Evolutionary conservation across 1,140 invertebrate species (phyloP), one percentile per base, ranked within the genome.

Genomic region (Cotesia vestalis): DNA sequence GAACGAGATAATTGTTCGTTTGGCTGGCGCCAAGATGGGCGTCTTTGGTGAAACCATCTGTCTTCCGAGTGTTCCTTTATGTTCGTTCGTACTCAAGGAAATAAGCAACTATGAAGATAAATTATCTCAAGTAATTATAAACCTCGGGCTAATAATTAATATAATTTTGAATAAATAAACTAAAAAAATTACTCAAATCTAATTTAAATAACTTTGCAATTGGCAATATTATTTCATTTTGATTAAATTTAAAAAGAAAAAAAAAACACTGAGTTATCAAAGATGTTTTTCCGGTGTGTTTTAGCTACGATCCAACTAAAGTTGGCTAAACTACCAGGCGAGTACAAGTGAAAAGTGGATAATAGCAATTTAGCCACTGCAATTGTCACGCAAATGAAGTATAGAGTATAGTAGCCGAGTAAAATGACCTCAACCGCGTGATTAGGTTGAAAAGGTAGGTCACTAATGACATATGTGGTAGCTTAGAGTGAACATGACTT

Each of bases 101-200:
- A 20, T 60, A 27, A 9, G 40, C 40, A 34, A 70, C 53, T 40
- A 17, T n/a, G 63, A 66, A 69, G 73, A 75, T 70, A 75, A 75
- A 75, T 72, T 46, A 53, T 69, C 60, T 55, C 59, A 57, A 55
- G 73, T 57, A 74, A 62, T 71, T 62, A 70, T 61, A 57, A 46
- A 4, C 38, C 12, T 60, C 59, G 38, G 40, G 11, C 6, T 46
- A 46, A 46, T 46, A 46, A 46, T 9, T 46, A 46, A 46, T 46
- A 46, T 11, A 2, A 46, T 46, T 46, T 46, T 11, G 0, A 27
- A 27, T 2, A 27, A 27, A 46, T 11, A 46, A 11, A 46, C 40
- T 46, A 46, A 46, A 46, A 11, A 11, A 6, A 46, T 46, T 9
- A 46, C 40, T 11, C 40, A 1, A 46, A 46, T 6, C 11, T 11